phyloP scores from a whole-genome alignment of 2,888 invertebrate species.

The Pelosia muscerda region DNA sequence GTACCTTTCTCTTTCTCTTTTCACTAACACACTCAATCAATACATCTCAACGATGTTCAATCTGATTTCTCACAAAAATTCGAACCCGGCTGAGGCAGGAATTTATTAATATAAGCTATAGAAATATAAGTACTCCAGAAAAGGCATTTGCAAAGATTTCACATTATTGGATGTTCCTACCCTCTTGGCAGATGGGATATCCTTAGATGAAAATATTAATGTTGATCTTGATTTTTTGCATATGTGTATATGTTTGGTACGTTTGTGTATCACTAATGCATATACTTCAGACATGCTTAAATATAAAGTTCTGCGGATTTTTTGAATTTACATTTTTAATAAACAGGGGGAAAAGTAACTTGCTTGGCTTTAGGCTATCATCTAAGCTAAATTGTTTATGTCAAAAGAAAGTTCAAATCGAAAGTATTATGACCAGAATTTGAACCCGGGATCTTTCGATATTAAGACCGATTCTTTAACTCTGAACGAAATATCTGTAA shows the following conservation, averaged over 20 bases:
- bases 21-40: constrained; percentile 1
- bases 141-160: constrained; percentile 31
- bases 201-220: constrained; percentile 22
- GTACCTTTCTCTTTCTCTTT: neutral
- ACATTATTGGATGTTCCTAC: constrained; percentile 43
- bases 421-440: too few relatives aligned
- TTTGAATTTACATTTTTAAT: too few relatives aligned
- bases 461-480: too few relatives aligned
- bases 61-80: constrained; percentile 19
- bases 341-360: too few relatives aligned
- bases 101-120: constrained; percentile 26
- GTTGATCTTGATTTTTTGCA: neutral
- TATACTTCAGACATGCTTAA: neutral
- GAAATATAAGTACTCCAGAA: constrained; percentile 23
- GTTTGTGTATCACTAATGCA: neutral
- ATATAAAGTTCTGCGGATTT: neutral
- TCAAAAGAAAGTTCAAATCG: too few relatives aligned
- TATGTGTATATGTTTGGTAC: too few relatives aligned
- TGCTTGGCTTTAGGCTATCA: too few relatives aligned
- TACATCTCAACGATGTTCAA: constrained; percentile 13
- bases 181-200: constrained; percentile 38
- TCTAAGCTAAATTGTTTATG: too few relatives aligned
- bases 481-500: too few relatives aligned
- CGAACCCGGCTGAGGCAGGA: constrained; percentile 5
- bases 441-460: too few relatives aligned